These are phyloP conservation scores for Seriola dumerili DNA, from an alignment of 2,113 vertebrate genomes.

Conservation along the genomic window DNA sequence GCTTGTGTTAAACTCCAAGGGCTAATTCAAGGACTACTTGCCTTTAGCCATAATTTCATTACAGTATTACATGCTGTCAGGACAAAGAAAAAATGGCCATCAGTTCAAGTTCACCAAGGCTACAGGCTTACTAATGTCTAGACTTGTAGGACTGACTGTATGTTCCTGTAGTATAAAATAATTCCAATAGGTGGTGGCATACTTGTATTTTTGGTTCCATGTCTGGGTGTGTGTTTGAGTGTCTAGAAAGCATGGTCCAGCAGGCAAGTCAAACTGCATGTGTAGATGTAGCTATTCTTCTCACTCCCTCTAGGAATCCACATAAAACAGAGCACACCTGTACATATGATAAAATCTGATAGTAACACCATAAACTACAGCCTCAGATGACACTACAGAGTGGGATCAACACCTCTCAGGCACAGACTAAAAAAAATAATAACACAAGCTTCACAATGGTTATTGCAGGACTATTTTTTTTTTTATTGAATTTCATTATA, in stretches of 20 bases:
- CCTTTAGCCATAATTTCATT: background rate
- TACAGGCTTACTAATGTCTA: background rate
- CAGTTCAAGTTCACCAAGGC: background rate
- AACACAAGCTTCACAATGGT: background rate
- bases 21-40: background rate
- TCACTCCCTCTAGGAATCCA: constrained; percentile 21
- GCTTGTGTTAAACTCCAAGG: background rate
- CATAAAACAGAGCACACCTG: constrained; percentile 20
- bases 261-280: constrained; percentile 3
- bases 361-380: background rate
- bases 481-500: background rate
- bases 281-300: background rate
- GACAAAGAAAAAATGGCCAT: background rate
- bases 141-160: background rate
- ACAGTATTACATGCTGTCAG: background rate
- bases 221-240: constrained; percentile 22
- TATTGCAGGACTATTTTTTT: background rate
- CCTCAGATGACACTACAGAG: background rate
- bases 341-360: background rate
- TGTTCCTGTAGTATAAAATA: constrained; percentile 35
- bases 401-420: background rate
- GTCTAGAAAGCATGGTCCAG: constrained; percentile 60
- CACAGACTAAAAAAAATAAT: background rate
- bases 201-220: constrained; percentile 1
- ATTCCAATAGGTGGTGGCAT: constrained; percentile 65